These are phyloP conservation scores for Saccopteryx bilineata DNA, from an alignment of 2,113 vertebrate genomes.

Conservation along the genomic window DNA sequence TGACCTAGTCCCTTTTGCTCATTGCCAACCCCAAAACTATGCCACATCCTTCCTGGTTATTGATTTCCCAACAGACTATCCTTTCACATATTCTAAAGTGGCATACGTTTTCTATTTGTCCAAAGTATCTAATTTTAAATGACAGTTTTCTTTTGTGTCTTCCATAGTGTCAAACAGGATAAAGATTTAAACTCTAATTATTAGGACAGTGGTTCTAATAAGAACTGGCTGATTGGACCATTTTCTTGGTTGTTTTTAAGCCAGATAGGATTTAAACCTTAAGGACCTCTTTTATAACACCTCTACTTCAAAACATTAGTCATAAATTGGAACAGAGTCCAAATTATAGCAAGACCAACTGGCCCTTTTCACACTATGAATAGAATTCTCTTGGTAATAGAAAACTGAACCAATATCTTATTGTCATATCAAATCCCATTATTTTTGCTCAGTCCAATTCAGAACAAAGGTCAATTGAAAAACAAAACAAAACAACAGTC, in stretches of 20 bases:
- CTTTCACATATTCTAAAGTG: not conserved
- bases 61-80: not conserved
- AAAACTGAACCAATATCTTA: slow-evolving; percentile 63
- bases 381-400: slow-evolving; percentile 39
- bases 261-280: not conserved
- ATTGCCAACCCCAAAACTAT: not conserved
- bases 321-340: slow-evolving; percentile 1
- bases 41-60: not conserved
- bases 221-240: not conserved
- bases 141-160: not conserved
- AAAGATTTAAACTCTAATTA: not conserved
- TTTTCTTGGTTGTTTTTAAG: not conserved
- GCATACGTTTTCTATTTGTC: not conserved
- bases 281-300: not conserved
- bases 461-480: slow-evolving; percentile 67
- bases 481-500: slow-evolving; percentile 24
- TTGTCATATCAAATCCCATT: slow-evolving; percentile 54
- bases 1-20: not conserved
- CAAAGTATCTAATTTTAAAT: not conserved
- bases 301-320: slow-evolving; percentile 29
- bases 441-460: slow-evolving; percentile 74
- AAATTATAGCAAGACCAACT: not conserved
- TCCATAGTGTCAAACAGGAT: not conserved
- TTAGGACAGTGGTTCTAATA: not conserved
- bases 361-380: slow-evolving; percentile 18